Conservation (phyloP, 2,797 vertebrate species). For the Syndactyla subalaris region DNA sequence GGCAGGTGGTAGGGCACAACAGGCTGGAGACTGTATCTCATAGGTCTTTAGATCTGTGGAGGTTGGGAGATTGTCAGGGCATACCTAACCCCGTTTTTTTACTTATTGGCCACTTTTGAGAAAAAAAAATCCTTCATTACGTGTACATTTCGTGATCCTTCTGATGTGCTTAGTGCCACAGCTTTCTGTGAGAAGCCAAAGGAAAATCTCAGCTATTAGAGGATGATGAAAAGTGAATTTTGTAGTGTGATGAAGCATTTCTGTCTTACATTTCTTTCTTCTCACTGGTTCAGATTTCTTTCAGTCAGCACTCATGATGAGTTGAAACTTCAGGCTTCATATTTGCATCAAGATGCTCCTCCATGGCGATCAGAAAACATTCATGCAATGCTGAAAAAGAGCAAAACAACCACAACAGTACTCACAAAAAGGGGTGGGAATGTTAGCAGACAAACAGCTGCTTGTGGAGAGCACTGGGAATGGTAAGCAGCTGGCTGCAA, state of each 20-base stretch:
- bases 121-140: background rate
- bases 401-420: background rate
- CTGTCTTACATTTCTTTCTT: background rate
- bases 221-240: background rate
- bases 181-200: background rate
- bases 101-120: background rate
- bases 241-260: background rate
- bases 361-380: background rate
- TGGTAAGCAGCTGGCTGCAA: background rate
- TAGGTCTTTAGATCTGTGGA: background rate
- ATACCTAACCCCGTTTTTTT: background rate
- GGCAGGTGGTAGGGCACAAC: background rate
- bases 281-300: background rate
- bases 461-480: background rate
- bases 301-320: background rate
- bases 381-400: background rate
- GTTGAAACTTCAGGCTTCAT: background rate
- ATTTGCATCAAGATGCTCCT: background rate
- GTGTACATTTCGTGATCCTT: background rate
- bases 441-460: background rate
- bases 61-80: rapidly evolving
- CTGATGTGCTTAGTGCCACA: background rate
- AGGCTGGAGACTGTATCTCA: background rate
- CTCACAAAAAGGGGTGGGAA: background rate
- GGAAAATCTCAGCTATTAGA: background rate